Conservation (phyloP, 2,888 invertebrate species). For the Ecliptopera silaceata region DNA sequence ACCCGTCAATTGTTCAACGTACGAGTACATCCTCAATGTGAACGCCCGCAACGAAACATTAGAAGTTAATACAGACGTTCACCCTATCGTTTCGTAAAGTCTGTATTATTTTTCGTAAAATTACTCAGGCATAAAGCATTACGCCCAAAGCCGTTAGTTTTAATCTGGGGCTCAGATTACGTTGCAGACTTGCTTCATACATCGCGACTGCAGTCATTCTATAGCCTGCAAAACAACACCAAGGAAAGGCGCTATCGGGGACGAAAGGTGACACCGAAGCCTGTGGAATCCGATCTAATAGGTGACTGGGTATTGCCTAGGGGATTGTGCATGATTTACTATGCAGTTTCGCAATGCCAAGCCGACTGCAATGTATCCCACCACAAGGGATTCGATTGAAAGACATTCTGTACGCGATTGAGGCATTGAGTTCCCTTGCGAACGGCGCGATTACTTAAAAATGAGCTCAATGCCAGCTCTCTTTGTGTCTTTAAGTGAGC, state of each 20-base stretch:
- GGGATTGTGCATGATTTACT: conserved; percentile 34
- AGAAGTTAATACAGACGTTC: conserved; percentile 30
- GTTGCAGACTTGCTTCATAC: conserved; percentile 73
- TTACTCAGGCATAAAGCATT: conserved; percentile 68
- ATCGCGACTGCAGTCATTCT: conserved; percentile 72
- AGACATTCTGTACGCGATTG: conserved; percentile 29
- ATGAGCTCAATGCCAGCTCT: conserved; percentile 20
- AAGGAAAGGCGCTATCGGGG: conserved; percentile 73
- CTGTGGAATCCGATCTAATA: conserved; percentile 65
- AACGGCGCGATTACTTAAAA: conserved; percentile 33
- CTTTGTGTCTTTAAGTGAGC: conserved; percentile 30
- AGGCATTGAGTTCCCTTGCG: conserved; percentile 35
- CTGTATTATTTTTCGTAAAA: conserved; percentile 61
- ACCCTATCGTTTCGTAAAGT: conserved; percentile 36
- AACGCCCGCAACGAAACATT: conserved; percentile 24
- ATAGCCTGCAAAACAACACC: conserved; percentile 76
- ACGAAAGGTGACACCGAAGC: conserved; percentile 76
- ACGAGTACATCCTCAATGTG: too few relatives aligned
- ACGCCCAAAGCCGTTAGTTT: conserved; percentile 70
- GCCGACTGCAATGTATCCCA: conserved; percentile 22
- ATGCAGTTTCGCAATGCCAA: conserved; percentile 40
- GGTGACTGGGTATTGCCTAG: conserved; percentile 49
- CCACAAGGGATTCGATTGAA: conserved; percentile 31
- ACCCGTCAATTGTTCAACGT: too few relatives aligned
- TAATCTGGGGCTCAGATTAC: conserved; percentile 73